Evolutionary conservation across 2,888 invertebrate genomes (phyloP).

Genomic region (Tetragnatha montana): DNA sequence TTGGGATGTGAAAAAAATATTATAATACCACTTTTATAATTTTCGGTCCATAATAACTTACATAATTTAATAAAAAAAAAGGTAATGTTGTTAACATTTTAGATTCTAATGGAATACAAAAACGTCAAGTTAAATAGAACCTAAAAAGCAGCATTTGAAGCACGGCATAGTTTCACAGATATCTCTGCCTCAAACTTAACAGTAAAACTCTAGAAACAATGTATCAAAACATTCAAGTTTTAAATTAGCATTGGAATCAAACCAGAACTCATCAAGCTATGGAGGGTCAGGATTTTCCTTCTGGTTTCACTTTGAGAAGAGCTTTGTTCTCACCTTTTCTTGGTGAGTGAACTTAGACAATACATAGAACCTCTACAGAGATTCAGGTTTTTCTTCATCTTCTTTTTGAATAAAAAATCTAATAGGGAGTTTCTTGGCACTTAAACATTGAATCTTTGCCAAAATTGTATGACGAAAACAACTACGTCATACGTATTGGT

Average conservation of each 20-base stretch:
- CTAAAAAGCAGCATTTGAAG: too few species aligned
- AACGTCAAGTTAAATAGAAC: too few species aligned
- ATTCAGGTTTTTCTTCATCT: neutral
- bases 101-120: too few species aligned
- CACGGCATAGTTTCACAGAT: too few species aligned
- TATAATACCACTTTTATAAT: too few species aligned
- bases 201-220: neutral
- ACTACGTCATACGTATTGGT: neutral
- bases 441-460: neutral
- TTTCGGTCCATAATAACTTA: too few species aligned
- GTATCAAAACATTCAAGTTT: neutral
- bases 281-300: neutral
- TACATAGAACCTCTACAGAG: too few species aligned
- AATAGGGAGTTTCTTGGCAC: neutral
- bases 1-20: too few species aligned
- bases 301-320: neutral
- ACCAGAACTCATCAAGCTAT: neutral
- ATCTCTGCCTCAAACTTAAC: neutral
- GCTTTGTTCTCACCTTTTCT: neutral
- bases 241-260: neutral
- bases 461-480: neutral
- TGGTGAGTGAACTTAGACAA: too few species aligned
- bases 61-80: too few species aligned
- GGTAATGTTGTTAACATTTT: too few species aligned
- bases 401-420: neutral